Percentiles rank a stretch among this genome's conserved stretches.
These are phyloP conservation scores for Allochrocebus solatus DNA, from an alignment of 2,797 vertebrate species.

Conservation along the genomic window DNA sequence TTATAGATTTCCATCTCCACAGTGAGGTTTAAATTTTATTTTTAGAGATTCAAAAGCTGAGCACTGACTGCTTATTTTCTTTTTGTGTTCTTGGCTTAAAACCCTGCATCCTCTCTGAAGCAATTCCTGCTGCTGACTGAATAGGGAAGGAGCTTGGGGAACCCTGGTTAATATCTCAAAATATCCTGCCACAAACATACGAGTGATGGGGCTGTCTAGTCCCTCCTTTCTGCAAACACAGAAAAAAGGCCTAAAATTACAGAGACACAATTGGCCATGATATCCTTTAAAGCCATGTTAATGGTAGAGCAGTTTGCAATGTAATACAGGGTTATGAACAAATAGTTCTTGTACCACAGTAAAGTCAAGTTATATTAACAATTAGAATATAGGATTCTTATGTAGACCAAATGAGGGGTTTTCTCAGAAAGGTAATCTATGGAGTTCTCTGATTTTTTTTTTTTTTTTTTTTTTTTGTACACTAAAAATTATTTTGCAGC, in stretches of 20 bases:
- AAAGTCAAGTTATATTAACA: neutral
- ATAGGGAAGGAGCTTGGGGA: neutral
- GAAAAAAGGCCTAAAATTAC: neutral
- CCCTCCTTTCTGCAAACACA: neutral
- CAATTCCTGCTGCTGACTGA: neutral
- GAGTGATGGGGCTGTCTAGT: neutral
- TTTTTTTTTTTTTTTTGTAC: too few relatives aligned
- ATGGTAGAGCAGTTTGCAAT: neutral
- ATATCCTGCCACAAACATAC: neutral
- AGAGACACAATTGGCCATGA: neutral
- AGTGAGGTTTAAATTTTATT: constrained; percentile 45
- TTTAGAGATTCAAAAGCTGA: constrained; percentile 49
- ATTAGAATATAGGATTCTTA: neutral
- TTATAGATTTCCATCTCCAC: constrained; percentile 16
- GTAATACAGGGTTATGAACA: neutral
- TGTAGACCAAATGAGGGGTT: neutral
- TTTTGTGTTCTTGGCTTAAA: constrained; percentile 18
- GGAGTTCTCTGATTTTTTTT: neutral
- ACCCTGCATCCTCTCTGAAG: neutral
- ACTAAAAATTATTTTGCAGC: too few relatives aligned
- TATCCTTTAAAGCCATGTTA: neutral
- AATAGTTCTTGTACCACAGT: neutral
- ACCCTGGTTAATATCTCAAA: neutral
- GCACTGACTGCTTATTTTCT: constrained; percentile 28
- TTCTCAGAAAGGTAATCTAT: neutral